Conservation (phyloP, 2,888 invertebrate genomes). For the Tiliacea aurago region DNA sequence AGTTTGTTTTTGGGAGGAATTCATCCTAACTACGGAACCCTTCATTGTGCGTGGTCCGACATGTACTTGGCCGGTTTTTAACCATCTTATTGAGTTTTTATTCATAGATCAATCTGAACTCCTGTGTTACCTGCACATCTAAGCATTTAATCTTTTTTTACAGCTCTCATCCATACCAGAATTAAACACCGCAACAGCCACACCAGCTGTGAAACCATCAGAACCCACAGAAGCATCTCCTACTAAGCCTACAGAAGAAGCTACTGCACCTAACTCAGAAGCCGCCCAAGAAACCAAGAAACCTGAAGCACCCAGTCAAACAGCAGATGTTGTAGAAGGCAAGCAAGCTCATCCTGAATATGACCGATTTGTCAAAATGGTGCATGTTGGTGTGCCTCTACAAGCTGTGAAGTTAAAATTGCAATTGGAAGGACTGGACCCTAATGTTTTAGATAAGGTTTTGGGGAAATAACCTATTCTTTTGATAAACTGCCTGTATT, state of each 20-base stretch:
- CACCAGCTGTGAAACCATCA: conserved; percentile 22
- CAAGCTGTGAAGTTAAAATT: conserved; percentile 96
- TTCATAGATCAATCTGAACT: background rate
- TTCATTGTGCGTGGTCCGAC: no score
- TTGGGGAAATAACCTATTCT: conserved; percentile 70
- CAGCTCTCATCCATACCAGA: conserved; percentile 90
- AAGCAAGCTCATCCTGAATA: conserved; percentile 91
- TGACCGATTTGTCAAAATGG: conserved; percentile 96
- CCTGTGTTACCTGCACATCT: background rate
- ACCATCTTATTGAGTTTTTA: background rate
- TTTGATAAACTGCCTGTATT: background rate
- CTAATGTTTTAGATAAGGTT: conserved; percentile 91
- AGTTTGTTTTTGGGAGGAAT: no score
- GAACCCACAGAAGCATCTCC: conserved; percentile 33
- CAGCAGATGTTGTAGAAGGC: conserved; percentile 41
- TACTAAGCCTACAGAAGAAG: conserved; percentile 34
- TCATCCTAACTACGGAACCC: no score
- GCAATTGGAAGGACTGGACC: conserved; percentile 95
- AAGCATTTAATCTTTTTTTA: conserved; percentile 55
- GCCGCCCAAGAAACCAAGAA: conserved; percentile 30
- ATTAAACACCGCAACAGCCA: conserved; percentile 71
- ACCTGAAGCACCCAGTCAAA: conserved; percentile 37
- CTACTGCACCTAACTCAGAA: conserved; percentile 10
- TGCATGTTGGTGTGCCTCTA: conserved; percentile 96
- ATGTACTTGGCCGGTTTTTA: no score